Evolutionary conservation across 92 coral and sea anemone species (phyloP).

Genomic region (Pocillopora meandrina): DNA sequence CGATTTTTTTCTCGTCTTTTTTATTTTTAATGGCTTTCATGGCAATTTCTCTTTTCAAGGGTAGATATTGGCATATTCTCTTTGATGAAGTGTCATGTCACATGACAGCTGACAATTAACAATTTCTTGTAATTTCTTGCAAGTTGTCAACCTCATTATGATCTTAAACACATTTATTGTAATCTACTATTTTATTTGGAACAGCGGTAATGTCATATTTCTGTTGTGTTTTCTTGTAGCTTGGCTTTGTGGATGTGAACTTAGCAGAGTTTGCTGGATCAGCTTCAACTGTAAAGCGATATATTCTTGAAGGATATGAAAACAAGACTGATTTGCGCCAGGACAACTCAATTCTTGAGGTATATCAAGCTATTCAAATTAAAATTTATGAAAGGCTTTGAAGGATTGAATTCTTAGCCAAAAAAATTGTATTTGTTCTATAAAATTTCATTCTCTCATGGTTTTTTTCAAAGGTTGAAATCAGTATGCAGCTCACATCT

Average conservation of each 20-base stretch:
- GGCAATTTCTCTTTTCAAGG: too few species aligned
- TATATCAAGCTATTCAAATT: background rate
- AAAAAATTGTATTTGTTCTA: background rate
- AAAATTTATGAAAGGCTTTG: background rate
- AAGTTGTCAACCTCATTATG: too few species aligned
- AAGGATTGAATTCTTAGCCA: background rate
- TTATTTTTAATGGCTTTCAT: too few species aligned
- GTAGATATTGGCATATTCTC: too few species aligned
- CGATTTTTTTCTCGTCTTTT: too few species aligned
- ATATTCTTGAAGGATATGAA: slow-evolving; percentile 90
- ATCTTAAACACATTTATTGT: too few species aligned
- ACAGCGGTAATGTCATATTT: background rate
- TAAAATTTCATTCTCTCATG: background rate
- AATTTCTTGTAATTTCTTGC: too few species aligned
- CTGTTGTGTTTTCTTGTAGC: slow-evolving; percentile 33
- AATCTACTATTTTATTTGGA: background rate
- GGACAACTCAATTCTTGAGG: slow-evolving; percentile 98
- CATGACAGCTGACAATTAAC: too few species aligned
- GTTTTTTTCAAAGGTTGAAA: slow-evolving; percentile 62
- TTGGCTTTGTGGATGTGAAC: slow-evolving; percentile 94
- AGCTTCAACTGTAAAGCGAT: slow-evolving; percentile 77
- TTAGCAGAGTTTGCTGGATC: slow-evolving; percentile 98
- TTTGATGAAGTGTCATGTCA: too few species aligned
- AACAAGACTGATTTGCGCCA: slow-evolving; percentile 77
- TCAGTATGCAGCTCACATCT: slow-evolving; percentile 85